phyloP scores from a whole-genome alignment of 2,888 invertebrate genomes.

The Ectobius pallidus region DNA sequence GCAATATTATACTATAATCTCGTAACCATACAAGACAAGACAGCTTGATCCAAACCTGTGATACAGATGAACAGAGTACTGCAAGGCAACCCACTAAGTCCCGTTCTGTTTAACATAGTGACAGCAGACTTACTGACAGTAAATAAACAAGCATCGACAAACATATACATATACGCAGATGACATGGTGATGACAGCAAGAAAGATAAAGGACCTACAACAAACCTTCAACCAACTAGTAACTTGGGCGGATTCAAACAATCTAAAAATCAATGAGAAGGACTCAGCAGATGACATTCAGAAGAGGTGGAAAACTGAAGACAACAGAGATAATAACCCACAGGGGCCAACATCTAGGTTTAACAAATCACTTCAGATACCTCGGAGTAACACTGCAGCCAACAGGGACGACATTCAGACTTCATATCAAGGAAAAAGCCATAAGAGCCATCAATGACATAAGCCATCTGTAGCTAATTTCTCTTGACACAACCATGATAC shows the following conservation, averaged over 20 bases:
- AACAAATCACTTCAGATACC: background rate
- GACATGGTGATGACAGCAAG: background rate
- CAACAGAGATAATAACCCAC: background rate
- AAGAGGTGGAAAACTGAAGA: background rate
- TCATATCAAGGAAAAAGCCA: background rate
- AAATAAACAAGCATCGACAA: background rate
- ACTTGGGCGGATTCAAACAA: background rate
- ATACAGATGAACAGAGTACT: background rate
- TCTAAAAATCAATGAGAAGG: background rate
- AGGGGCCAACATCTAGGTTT: background rate
- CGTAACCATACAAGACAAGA: background rate
- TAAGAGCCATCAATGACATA: slow-evolving; percentile 3
- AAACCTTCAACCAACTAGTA: background rate
- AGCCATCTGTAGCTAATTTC: background rate
- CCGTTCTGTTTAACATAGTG: background rate
- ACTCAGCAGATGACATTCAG: background rate
- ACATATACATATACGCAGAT: background rate
- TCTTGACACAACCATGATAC: background rate
- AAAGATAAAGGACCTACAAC: background rate
- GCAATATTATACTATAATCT: background rate
- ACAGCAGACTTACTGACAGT: background rate
- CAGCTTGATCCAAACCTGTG: background rate
- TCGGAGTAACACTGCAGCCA: background rate
- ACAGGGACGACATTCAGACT: background rate
- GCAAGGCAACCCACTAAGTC: background rate